These are phyloP conservation scores for Drosophila neocordata DNA, from an alignment of 1,140 invertebrate species.

Conservation along the genomic window DNA sequence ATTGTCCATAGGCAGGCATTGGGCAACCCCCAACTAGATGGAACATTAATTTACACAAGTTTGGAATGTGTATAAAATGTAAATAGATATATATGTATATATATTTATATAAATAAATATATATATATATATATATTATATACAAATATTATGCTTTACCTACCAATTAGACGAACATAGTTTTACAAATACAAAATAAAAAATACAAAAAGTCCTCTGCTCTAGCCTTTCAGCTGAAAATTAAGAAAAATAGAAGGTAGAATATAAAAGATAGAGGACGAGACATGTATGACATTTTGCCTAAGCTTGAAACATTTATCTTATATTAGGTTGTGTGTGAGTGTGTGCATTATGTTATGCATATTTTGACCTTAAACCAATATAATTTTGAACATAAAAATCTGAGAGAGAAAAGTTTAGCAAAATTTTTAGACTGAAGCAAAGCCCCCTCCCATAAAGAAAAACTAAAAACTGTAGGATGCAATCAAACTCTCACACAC, in stretches of 20 bases:
- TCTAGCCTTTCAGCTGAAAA: slow-evolving; percentile 37
- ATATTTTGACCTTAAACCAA: not conserved
- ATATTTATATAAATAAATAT: slow-evolving; percentile 26
- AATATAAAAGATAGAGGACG: slow-evolving; percentile 20
- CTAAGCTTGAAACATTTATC: slow-evolving; percentile 1
- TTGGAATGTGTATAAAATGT: slow-evolving; percentile 72
- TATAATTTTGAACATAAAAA: not conserved
- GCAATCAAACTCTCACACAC: slow-evolving; percentile 30
- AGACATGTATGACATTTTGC: slow-evolving; percentile 4
- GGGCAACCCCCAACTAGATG: slow-evolving; percentile 17
- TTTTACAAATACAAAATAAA: slow-evolving; percentile 27
- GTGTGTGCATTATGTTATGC: not conserved
- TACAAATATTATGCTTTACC: slow-evolving; percentile 65
- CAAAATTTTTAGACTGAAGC: slow-evolving; percentile 66
- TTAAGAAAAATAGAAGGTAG: slow-evolving; percentile 10
- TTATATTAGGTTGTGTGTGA: not conserved
- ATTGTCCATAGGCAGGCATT: slow-evolving; percentile 43
- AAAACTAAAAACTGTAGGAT: slow-evolving; percentile 24
- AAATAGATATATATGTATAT: slow-evolving; percentile 52
- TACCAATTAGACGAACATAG: slow-evolving; percentile 57
- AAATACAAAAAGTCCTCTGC: slow-evolving; percentile 47
- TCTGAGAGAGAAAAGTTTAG: slow-evolving; percentile 1
- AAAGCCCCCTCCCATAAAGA: slow-evolving; percentile 34
- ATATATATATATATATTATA: slow-evolving; percentile 8
- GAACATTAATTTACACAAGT: slow-evolving; percentile 67